Base-by-base conservation (phyloP, 2,113 vertebrate species). In the Oophaga pumilio region DNA sequence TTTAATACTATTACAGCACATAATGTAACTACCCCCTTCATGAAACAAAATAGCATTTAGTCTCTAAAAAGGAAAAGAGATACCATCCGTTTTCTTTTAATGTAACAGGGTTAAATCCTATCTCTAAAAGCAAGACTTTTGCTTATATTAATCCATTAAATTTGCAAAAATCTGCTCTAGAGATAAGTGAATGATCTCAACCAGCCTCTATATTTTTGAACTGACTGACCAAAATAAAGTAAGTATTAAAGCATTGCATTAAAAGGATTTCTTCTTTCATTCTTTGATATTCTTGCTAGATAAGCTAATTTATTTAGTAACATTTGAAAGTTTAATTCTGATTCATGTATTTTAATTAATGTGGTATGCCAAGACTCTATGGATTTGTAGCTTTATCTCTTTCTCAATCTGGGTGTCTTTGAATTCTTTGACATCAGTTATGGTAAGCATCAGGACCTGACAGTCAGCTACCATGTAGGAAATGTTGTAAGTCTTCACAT, bases 361-460 rank as follows among this genome's bases (percentile, higher is more conserved):
- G 33, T 22, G 89, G 89, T 17, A 11, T 90, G 59, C 60, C 89
- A 89, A 81, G 68, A 88, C 86, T 57, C 89, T 83, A 76, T 79
- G 9, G 73, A 90, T 89, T 60, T 90, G 87, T 26, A 89, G 79
- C 77, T 2, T 76, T 64, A 90, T 89, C 89, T 91, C 89, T 90
- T 91, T 78, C 87, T 59, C 89, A 92, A 91, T 93, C 24, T 66
- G 90, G 90, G 56, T 91, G 68, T 60, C 69, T 87, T 92, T 92
- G 91, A 91, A 89, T 74, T 77, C 87, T 81, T 92, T 92, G 91
- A 93, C 89, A 90, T 91, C 81, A 66, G 92, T 91, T 90, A 91
- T 33, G 8, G 89, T 91, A 92, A 94, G 91, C 90, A 93, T 91
- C 88, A 91, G 28, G 85, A 91, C 88, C 87, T 92, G 89, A 92